These are phyloP conservation scores for Uloborus plumipes DNA, from an alignment of 2,888 invertebrate species.

Conservation along the genomic window DNA sequence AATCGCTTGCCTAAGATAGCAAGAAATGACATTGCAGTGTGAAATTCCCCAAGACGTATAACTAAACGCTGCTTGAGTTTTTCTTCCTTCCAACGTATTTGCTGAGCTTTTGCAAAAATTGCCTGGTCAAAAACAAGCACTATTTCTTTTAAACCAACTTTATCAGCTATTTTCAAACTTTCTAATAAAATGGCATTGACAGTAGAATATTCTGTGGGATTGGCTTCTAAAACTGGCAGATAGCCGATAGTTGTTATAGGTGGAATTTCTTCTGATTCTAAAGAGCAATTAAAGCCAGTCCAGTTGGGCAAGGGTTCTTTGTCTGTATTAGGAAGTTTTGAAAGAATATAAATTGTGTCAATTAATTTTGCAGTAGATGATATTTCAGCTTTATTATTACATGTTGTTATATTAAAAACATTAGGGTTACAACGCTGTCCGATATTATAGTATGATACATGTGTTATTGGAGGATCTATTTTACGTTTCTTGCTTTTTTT, in stretches of 20 bases:
- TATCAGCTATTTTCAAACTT: not conserved
- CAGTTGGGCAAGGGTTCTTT: not conserved
- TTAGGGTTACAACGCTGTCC: not conserved
- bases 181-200: not conserved
- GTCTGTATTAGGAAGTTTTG: not conserved
- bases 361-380: not conserved
- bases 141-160: not conserved
- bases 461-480: not conserved
- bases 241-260: not conserved
- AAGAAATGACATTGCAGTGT: too few relatives aligned
- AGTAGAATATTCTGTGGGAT: not conserved
- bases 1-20: too few relatives aligned
- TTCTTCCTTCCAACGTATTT: not conserved
- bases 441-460: not conserved
- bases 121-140: constrained; percentile 1
- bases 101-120: constrained; percentile 3
- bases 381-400: not conserved
- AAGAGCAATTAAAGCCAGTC: constrained; percentile 1
- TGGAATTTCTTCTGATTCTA: not conserved
- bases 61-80: not conserved
- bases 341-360: not conserved
- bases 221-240: constrained; percentile 1
- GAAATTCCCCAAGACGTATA: constrained; percentile 1
- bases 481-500: not conserved
- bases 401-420: not conserved